phyloP scores from a whole-genome alignment of 2,888 invertebrate genomes.

The Cistogaster globosa region DNA sequence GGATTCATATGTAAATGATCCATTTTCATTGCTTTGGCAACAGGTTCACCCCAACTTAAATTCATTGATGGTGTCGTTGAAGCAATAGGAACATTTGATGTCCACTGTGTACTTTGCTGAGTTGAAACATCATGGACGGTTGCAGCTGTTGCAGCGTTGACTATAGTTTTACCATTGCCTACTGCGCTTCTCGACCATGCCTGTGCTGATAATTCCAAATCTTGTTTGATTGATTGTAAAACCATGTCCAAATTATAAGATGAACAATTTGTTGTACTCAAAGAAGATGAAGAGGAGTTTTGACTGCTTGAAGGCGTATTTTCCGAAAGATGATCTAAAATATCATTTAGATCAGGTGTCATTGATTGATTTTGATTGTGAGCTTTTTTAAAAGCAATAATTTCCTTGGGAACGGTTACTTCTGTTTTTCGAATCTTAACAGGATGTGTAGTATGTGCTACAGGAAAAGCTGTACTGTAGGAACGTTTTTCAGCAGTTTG shows the following conservation, averaged over 20 bases:
- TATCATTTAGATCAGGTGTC: conserved; percentile 63
- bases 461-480: conserved; percentile 21
- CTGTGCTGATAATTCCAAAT: conserved; percentile 60
- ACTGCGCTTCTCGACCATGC: conserved; percentile 17
- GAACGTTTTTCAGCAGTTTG: conserved; percentile 62
- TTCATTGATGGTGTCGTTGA: conserved; percentile 73
- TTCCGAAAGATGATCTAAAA: conserved; percentile 61
- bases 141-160: not conserved
- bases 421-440: not conserved
- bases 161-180: not conserved
- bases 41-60: conserved; percentile 76
- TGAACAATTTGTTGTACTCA: conserved; percentile 6
- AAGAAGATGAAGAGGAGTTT: conserved; percentile 32
- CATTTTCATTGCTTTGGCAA: conserved; percentile 73
- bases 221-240: conserved; percentile 57
- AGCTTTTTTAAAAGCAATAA: not conserved
- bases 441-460: not conserved
- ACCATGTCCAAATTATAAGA: conserved; percentile 59
- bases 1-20: conserved; percentile 74
- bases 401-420: not conserved
- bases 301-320: conserved; percentile 32
- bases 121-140: not conserved
- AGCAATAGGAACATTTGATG: conserved; percentile 17
- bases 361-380: conserved; percentile 4
- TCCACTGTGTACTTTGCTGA: not conserved